Percentiles rank a stretch among this genome's conserved stretches.
phyloP scores from a whole-genome alignment of 2,113 vertebrate genomes.

The Centrocercus urophasianus region DNA sequence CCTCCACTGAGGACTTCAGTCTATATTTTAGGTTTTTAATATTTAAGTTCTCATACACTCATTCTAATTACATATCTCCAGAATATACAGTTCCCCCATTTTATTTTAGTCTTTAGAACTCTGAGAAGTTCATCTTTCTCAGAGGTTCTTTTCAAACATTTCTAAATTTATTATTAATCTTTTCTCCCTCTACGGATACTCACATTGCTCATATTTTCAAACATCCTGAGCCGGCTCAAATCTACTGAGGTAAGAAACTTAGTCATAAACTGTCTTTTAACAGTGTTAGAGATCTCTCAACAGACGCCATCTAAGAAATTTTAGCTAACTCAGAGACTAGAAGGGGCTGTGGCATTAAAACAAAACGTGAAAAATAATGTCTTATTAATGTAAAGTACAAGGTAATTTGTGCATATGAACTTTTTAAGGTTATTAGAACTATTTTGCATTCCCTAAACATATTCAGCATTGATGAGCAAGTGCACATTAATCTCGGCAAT shows the following conservation, averaged over 20 bases:
- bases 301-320: neutral
- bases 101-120: neutral
- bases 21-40: neutral
- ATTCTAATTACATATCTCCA: neutral
- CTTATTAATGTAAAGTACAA: neutral
- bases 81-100: neutral
- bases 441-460: conserved; percentile 48
- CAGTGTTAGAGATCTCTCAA: neutral
- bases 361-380: neutral
- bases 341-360: neutral
- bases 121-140: neutral
- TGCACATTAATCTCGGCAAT: conserved; percentile 45
- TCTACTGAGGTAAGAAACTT: neutral
- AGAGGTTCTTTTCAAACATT: neutral
- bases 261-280: neutral
- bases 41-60: neutral
- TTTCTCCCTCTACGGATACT: neutral
- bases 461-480: conserved; percentile 32
- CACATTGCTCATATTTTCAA: neutral
- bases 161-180: neutral
- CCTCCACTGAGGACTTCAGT: neutral
- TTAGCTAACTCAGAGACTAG: neutral
- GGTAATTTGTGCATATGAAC: neutral
- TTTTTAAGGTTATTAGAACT: conserved; percentile 38
- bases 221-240: neutral